Conservation (phyloP, 2,888 invertebrate genomes). For the Periphyllus acericola region DNA sequence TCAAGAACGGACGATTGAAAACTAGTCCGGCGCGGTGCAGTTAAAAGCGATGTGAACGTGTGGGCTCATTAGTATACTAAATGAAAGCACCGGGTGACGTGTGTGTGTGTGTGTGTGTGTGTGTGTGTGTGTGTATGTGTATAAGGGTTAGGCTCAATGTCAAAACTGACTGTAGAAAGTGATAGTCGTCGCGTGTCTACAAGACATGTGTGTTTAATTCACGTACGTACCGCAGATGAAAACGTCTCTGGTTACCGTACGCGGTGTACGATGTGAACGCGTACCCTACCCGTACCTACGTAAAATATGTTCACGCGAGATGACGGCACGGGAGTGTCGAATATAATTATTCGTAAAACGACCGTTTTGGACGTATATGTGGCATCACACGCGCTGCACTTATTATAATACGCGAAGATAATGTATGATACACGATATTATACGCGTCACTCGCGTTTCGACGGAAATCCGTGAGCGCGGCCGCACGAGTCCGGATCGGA, state of each 20-base stretch:
- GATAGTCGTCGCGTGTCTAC: constrained; percentile 22
- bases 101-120: no score
- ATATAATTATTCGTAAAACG: not conserved
- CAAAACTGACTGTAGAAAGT: constrained; percentile 57
- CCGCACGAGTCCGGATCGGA: no score
- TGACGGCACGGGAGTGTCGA: not conserved
- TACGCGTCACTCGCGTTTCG: no score
- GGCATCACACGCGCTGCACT: no score
- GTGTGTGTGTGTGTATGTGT: not conserved
- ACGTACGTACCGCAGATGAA: not conserved
- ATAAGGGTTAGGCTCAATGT: constrained; percentile 52
- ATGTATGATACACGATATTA: no score
- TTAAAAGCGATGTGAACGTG: not conserved
- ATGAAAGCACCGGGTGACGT: constrained; percentile 31
- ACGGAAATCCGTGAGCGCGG: no score
- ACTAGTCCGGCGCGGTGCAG: not conserved
- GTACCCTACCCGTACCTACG: no score
- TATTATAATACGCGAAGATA: no score
- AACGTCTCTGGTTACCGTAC: not conserved
- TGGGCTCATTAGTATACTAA: constrained; percentile 21
- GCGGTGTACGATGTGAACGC: not conserved
- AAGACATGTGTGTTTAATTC: not conserved
- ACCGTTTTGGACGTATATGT: not conserved
- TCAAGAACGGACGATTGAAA: no score
- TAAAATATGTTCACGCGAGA: not conserved